Percentiles rank a stretch among this genome's conserved stretches.
Evolutionary conservation across 2,113 vertebrate species (phyloP).

Genomic region (Probosciger aterrimus): DNA sequence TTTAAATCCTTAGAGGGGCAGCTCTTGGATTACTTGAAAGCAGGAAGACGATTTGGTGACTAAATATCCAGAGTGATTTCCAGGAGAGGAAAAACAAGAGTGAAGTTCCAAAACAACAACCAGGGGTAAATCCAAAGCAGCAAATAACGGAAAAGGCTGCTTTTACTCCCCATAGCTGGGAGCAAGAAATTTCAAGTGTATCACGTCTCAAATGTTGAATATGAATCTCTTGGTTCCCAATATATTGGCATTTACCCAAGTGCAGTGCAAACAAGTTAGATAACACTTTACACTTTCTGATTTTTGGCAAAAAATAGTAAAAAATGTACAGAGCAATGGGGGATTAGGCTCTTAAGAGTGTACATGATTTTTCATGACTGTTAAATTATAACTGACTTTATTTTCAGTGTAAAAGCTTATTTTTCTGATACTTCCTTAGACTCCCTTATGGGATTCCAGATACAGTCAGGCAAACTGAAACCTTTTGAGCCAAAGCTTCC

Average conservation of each 20-base stretch:
- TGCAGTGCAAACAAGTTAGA: not conserved
- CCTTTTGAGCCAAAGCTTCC: not conserved
- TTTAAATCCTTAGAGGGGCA: not conserved
- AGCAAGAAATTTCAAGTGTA: not conserved
- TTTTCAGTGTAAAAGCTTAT: not conserved
- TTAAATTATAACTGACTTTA: not conserved
- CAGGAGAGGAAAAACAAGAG: not conserved
- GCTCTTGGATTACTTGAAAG: not conserved
- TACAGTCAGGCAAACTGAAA: not conserved
- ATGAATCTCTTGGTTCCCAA: not conserved
- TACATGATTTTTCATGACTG: not conserved
- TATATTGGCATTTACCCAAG: fast-evolving
- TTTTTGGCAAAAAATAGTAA: not conserved
- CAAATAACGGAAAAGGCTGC: not conserved
- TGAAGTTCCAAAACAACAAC: not conserved
- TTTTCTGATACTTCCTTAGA: not conserved
- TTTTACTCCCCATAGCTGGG: not conserved
- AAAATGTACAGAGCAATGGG: not conserved
- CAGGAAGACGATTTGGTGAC: not conserved
- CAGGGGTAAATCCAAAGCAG: not conserved
- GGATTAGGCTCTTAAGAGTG: not conserved
- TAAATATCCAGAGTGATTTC: not conserved
- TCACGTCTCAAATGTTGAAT: not conserved
- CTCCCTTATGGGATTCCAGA: not conserved
- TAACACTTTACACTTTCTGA: not conserved